Evolutionary conservation across 2,797 vertebrate species (phyloP).

Genomic region (Natrix natrix): DNA sequence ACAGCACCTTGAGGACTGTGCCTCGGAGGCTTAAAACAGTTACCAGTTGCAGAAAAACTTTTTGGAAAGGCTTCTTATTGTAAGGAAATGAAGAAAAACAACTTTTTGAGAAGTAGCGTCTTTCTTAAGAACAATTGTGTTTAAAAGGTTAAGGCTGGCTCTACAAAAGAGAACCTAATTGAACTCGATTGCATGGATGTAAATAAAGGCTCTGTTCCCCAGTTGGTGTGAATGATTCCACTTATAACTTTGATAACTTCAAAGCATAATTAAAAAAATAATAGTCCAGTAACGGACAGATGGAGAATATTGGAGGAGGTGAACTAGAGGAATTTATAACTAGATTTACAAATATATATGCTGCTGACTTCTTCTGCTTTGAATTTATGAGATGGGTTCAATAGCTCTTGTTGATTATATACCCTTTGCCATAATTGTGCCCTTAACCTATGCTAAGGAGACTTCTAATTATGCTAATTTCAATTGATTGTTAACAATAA

Average conservation of each 20-base stretch:
- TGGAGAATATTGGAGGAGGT: not conserved
- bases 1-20: constrained; percentile 17
- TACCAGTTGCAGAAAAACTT: constrained; percentile 34
- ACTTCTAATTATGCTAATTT: not conserved
- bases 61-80: not conserved
- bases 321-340: not conserved
- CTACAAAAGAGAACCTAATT: not conserved
- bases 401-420: not conserved
- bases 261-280: not conserved
- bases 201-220: not conserved
- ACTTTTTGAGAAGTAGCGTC: constrained; percentile 1
- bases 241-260: not conserved
- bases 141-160: not conserved
- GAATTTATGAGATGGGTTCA: not conserved
- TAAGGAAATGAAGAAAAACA: constrained; percentile 19
- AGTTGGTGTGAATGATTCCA: not conserved
- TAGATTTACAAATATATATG: not conserved
- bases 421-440: not conserved
- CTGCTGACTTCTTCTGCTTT: not conserved
- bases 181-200: not conserved
- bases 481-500: too few species aligned
- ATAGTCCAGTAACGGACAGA: not conserved
- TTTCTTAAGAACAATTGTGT: not conserved
- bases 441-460: not conserved
- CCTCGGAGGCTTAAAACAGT: constrained; percentile 43